Conservation (phyloP, 2,797 vertebrate species). For the Apodemus agrarius region DNA sequence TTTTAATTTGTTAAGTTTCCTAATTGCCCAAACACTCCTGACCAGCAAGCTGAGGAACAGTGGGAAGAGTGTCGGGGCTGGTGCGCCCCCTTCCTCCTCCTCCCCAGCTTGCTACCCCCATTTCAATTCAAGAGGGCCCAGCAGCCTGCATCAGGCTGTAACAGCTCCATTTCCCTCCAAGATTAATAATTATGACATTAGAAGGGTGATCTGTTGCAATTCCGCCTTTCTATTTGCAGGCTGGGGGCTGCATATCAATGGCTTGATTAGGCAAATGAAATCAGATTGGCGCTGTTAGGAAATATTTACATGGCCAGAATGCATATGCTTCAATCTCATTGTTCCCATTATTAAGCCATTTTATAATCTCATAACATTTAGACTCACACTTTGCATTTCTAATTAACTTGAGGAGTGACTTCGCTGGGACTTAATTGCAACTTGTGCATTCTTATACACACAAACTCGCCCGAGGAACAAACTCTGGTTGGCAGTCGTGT, state of each 20-base stretch:
- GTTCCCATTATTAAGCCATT: slow-evolving; percentile 79
- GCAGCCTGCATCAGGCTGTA: slow-evolving; percentile 26
- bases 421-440: slow-evolving; percentile 69
- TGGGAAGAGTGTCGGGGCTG: slow-evolving; percentile 50
- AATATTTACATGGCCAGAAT: slow-evolving; percentile 78
- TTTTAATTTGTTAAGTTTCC: slow-evolving; percentile 67
- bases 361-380: slow-evolving; percentile 77
- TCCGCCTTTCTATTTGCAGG: slow-evolving; percentile 74
- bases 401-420: slow-evolving; percentile 78
- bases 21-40: slow-evolving; percentile 69
- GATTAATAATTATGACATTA: slow-evolving; percentile 86
- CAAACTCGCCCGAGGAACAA: slow-evolving; percentile 46
- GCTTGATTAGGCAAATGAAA: slow-evolving; percentile 79
- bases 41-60: neutral
- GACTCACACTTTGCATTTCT: slow-evolving; percentile 75
- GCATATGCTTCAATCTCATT: slow-evolving; percentile 74
- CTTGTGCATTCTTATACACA: slow-evolving; percentile 76
- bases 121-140: slow-evolving; percentile 59
- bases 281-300: slow-evolving; percentile 76
- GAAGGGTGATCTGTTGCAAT: slow-evolving; percentile 81
- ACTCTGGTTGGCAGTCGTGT: slow-evolving; percentile 62
- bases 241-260: slow-evolving; percentile 60
- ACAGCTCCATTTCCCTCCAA: slow-evolving; percentile 76
- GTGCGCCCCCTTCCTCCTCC: neutral
- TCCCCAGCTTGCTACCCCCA: slow-evolving; percentile 3